Evolutionary conservation across 37 sponge, comb jelly and placozoan genomes (phyloP), one percentile per base, ranked within the genome.

Genomic region (Spongia lamella): DNA sequence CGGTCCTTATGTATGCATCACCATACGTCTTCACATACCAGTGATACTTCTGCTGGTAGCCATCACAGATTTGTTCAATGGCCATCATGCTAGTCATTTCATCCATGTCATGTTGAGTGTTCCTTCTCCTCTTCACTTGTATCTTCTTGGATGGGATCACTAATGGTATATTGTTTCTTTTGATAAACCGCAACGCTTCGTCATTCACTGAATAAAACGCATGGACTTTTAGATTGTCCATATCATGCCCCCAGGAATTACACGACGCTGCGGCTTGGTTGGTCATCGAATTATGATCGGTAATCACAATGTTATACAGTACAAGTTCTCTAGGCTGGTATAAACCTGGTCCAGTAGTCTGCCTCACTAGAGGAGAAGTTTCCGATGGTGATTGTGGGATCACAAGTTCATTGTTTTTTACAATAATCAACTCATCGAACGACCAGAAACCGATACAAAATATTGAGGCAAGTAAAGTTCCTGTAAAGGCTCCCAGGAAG

Each of bases 11-110:
- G 20, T 79, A 79, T 0, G 50, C 40, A 34, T n/a, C 49, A 35
- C 70, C 80, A 32, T 57, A 9, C 9, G 58, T 13, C 31, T 61
- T 79, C 35, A 68, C 71, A 70, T 62, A 79, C 80, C 80, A 79
- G 40, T 68, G 70, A 27, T 69, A 79, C 7, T 70, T 21, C 1
- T 57, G n/a, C 14, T 32, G 24, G 19, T 79, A 35, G 58, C 51
- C 38, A 7, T 49, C 50, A 35, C 80, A 79, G 13, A 79, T 57
- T 21, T 79, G 36, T 38, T 57, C 14, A 79, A 70, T 26, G 61
- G 22, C 17, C 47, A 17, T 0, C 61, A 3, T 30, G 70, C 52
- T 20, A 79, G 60, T 59, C 52, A 70, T 38, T 27, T 69, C 26
- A 58, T 59, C 25, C 19, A 11, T 7, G 79, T 56, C 66, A 78